phyloP scores from a whole-genome alignment of 1,140 invertebrate genomes.

The Pseudomyrmex dendroicus region DNA sequence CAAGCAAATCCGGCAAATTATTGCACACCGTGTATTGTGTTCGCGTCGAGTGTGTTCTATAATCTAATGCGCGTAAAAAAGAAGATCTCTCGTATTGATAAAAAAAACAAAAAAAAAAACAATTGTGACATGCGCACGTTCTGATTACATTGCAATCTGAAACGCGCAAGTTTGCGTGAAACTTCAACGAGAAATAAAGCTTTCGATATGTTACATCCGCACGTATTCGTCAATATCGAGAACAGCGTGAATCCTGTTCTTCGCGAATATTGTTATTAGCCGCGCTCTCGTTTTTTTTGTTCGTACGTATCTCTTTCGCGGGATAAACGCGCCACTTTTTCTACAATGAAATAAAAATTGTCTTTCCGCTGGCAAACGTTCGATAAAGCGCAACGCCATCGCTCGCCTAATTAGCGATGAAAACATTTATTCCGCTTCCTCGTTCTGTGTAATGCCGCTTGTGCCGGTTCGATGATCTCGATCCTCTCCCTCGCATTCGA shows the following conservation, averaged over 20 bases:
- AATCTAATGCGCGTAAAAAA: too few species aligned
- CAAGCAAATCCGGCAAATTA: slow-evolving; percentile 48
- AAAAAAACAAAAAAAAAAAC: too few species aligned
- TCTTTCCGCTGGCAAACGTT: slow-evolving; percentile 25
- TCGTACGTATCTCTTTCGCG: not conserved
- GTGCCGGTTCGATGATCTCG: slow-evolving; percentile 35
- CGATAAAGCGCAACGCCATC: slow-evolving; percentile 36
- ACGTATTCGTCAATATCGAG: not conserved
- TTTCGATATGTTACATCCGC: not conserved
- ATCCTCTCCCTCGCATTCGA: not conserved
- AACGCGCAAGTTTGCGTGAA: not conserved
- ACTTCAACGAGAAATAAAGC: not conserved
- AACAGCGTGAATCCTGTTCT: not conserved
- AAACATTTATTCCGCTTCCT: slow-evolving; percentile 18
- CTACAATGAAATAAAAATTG: slow-evolving; percentile 25
- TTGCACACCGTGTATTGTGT: too few species aligned
- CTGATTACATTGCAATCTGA: too few species aligned
- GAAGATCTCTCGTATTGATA: not conserved
- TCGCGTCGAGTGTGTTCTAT: too few species aligned
- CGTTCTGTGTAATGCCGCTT: not conserved
- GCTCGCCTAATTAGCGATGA: slow-evolving; percentile 47
- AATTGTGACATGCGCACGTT: too few species aligned
- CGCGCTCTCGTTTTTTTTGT: not conserved
- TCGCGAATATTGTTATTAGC: slow-evolving; percentile 24
- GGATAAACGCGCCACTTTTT: slow-evolving; percentile 34